Conservation (phyloP, 1,140 invertebrate species). For the Rhagoletis pomonella region DNA sequence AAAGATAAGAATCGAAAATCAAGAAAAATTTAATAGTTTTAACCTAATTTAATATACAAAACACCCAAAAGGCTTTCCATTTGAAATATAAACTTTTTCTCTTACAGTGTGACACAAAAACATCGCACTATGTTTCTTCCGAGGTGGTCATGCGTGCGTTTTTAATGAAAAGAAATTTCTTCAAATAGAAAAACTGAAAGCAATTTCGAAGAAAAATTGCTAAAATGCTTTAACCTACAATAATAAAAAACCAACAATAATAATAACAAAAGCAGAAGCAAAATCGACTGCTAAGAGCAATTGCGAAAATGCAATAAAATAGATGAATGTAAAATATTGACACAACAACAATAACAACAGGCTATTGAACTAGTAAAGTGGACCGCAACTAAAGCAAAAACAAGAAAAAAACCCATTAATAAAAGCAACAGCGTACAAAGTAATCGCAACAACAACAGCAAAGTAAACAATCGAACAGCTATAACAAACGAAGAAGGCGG, state of each 20-base stretch:
- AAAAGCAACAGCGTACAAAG: background rate
- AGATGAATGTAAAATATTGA: slow-evolving; percentile 48
- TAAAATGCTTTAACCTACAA: slow-evolving; percentile 3
- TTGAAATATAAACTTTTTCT: too few relatives aligned
- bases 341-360: slow-evolving; percentile 9
- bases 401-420: background rate
- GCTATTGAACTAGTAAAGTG: background rate
- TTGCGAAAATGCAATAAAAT: slow-evolving; percentile 43
- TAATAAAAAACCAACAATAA: background rate
- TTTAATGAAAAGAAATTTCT: background rate
- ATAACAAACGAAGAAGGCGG: background rate
- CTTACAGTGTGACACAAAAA: background rate
- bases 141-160: background rate
- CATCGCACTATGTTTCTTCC: background rate
- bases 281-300: background rate
- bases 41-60: too few relatives aligned
- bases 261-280: background rate
- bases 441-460: slow-evolving; percentile 1
- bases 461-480: background rate
- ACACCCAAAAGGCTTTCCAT: too few relatives aligned
- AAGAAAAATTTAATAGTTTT: too few relatives aligned
- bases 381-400: background rate
- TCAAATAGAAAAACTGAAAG: background rate
- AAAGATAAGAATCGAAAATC: too few relatives aligned
- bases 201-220: slow-evolving; percentile 35